A percentile compares a stretch with the other conserved stretches of the same genome.
Conservation (phyloP, 2,888 invertebrate genomes). For the Drosophila stalkeri region DNA sequence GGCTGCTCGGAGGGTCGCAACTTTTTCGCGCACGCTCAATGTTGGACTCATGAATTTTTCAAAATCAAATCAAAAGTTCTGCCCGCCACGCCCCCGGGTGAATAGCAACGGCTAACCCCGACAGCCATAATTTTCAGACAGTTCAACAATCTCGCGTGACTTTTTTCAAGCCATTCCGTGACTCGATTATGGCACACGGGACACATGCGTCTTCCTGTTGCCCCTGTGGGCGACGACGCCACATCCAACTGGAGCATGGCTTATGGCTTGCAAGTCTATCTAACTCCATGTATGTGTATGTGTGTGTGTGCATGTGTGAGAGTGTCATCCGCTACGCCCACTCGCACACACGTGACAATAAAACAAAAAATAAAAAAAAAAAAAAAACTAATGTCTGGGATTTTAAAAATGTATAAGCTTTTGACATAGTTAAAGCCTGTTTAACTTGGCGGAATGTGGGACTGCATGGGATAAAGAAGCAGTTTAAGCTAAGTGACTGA, state of each 20-base stretch:
- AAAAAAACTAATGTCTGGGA: conserved; percentile 46
- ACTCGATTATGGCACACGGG: conserved; percentile 57
- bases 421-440: conserved; percentile 34
- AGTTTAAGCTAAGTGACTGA: conserved; percentile 2
- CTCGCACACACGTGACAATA: conserved; percentile 44
- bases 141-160: conserved; percentile 74
- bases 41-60: conserved; percentile 72
- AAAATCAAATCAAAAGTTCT: conserved; percentile 66
- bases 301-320: background rate
- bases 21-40: conserved; percentile 44
- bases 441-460: conserved; percentile 10
- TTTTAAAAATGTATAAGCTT: conserved; percentile 53
- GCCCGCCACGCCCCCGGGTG: conserved; percentile 30
- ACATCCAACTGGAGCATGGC: conserved; percentile 10
- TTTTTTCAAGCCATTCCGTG: conserved; percentile 68
- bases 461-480: background rate
- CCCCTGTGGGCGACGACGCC: conserved; percentile 23
- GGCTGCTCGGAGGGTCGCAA: background rate
- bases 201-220: conserved; percentile 48
- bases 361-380: background rate
- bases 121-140: conserved; percentile 70
- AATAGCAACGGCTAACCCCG: conserved; percentile 36
- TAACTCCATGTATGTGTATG: background rate
- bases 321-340: background rate
- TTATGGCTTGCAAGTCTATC: background rate